Evolutionary conservation across 2,797 vertebrate species (phyloP), one percentile per base, ranked within the genome.

Genomic region (Phoebastria nigripes): DNA sequence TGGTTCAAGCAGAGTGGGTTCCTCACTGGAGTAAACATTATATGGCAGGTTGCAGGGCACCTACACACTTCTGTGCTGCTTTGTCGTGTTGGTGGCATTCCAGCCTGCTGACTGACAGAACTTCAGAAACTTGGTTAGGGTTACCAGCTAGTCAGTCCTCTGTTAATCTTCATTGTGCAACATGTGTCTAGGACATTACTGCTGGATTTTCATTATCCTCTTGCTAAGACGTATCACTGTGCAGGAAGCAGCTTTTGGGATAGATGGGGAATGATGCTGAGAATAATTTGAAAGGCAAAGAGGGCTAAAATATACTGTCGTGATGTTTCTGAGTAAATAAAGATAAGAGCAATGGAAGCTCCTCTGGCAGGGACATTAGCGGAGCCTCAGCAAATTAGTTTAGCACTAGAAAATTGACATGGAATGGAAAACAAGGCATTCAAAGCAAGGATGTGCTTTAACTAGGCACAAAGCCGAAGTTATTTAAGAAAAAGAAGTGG

Each of bases 261-360:
- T 63, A 37, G 78, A 83, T 25, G 67, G 46, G 31, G 62, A 82
- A 84, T 39, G 74, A 87, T 31, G 56, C 55, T 54, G 77, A 91
- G 87, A 94, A 89, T 63, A 72, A 83, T 79, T 58, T 51, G 69
- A 71, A 91, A 79, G 56, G 49, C 82, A 83, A 71, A 87, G 76
- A 92, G 39, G 67, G 65, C 54, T 91, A 46, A 91, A 96, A 82
- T 86, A 49, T 3, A 46, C 67, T 74, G 82, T 71, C 9, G 8
- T 12, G n/a, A 94, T 90, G 62, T 91, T 97, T 95, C 89, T 93
- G 95, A 91, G 83, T 91, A 95, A 95, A 97, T 87, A 94, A 82
- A 96, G 91, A 93, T 96, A 96, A 94, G 89, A 89, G 47, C 2
- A 0, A 65, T 91, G 78, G 92, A 94, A 94, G 81, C 54, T 91